Base-by-base conservation (phyloP, 2,888 invertebrate species). In the Nezara viridula region DNA sequence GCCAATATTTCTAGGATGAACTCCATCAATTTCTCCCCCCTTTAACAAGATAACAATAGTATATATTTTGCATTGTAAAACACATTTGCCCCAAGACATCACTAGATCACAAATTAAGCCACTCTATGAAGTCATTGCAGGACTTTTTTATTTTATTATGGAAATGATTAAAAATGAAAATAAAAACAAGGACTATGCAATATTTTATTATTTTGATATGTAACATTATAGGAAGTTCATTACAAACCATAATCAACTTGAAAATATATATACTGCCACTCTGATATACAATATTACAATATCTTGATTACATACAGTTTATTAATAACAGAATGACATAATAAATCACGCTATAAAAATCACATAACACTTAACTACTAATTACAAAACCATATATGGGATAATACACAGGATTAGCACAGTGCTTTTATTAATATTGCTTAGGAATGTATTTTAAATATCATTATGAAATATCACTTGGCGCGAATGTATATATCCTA, bases 151-250 rank as follows among this genome's bases (percentile, higher is more conserved):
- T n/a, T n/a, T 55, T 24, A 10, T 60, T 32, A 21, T 14, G 10
- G 12, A 60, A 60, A 60, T 60, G 14, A 60, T 27, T 73, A 44
- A 9, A 77, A 81, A 81, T n/a, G 81, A 47, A n/a, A n/a, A 60
- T 60, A 27, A 60, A 81, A 81, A 81, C 60, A 44, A 55, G 32
- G 60, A 60, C 40, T 86, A 86, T 44, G 86, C 52, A 86, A 60
- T 40, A 55, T 86, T 86, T 86, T 86, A 86, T 86, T 86, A 52
- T 88, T 88, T 66, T 88, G 88, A 88, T 88, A 88, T 88, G 88
- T 88, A 87, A 73, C 88, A 66, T 88, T 88, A 73, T 73, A 88
- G 66, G 88, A 88, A 88, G 88, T 88, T 73, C 73, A 73, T 88
- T 88, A 88, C 73, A 88, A 88, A 88, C 88, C 40, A 66, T 88